Evolutionary conservation across 2,797 vertebrate genomes (phyloP).

Genomic region (Mergus octosetaceus): DNA sequence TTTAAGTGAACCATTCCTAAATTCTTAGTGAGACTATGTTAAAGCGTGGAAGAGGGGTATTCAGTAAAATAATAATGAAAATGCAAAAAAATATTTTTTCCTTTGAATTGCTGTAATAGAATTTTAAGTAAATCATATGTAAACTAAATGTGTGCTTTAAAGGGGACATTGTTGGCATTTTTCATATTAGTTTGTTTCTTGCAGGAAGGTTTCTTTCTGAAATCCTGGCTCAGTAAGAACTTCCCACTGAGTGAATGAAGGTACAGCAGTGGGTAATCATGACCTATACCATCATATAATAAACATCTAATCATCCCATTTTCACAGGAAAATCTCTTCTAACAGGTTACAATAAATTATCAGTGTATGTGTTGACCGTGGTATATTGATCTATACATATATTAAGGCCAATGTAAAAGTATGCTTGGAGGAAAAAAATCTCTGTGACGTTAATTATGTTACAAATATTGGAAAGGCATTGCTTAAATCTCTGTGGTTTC

Average conservation of each 20-base stretch:
- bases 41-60: not conserved
- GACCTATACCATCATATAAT: not conserved
- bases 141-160: not conserved
- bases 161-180: not conserved
- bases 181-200: not conserved
- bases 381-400: not conserved
- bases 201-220: not conserved
- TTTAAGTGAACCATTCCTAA: not conserved
- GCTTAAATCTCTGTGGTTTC: not conserved
- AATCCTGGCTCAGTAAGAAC: not conserved
- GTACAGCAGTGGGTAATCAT: not conserved
- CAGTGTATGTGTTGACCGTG: not conserved
- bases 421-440: accelerated
- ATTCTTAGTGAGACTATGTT: not conserved
- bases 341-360: not conserved
- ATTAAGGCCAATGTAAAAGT: not conserved
- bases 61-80: not conserved
- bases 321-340: not conserved
- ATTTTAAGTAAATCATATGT: not conserved
- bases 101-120: not conserved
- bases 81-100: not conserved
- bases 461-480: not conserved
- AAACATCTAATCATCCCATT: not conserved
- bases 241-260: not conserved
- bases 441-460: not conserved